Base-by-base conservation (phyloP, 64 coral and sea anemone genomes). In the Catalaphyllia jardinei region DNA sequence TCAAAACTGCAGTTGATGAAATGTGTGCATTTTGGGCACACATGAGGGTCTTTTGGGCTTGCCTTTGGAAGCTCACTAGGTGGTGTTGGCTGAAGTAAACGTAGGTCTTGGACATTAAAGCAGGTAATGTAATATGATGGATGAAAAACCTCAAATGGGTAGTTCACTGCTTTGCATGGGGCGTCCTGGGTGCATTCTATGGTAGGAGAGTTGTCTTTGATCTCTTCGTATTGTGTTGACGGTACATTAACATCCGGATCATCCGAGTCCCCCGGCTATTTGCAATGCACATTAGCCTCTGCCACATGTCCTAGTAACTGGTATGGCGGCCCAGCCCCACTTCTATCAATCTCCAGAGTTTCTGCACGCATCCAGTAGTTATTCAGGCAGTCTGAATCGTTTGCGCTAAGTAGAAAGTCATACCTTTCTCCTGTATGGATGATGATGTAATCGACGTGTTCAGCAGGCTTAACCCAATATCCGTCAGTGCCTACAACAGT, bases 1-100 rank as follows among this genome's bases (percentile, higher is more conserved):
- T 92, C 90, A 87, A 92, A 92, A 86, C 59, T 67, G 25, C 87
- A 92, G 29, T 92, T 92, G 74, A 92, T 39, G 74, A 92, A 92
- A 75, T 39, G 57, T 79, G 8, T 86, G 28, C 52, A 75, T 30
- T 87, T 30, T 67, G 11, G 8, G 54, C 72, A 74, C 3, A 18
- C 38, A 2, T 0, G 0, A 12, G n/a, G 69, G 20, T 4, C 33
- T 38, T 18, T 64, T 18, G 28, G 24, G 24, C 35, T 73, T 76
- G 81, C 80, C 50, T 71, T 50, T 67, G 90, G 90, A 69, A 92
- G 90, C 46, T 92, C 73, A 27, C 72, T 25, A 13, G 2, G 4
- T 63, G 82, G 82, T 30, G 74, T 86, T 78, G 52, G 52, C 12
- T 74, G 55, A 51, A 92, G 75, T 69, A 92, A 67, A 51, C 39